Evolutionary conservation across 2,888 invertebrate genomes (phyloP).

Genomic region (Tetheella fluctuosa): DNA sequence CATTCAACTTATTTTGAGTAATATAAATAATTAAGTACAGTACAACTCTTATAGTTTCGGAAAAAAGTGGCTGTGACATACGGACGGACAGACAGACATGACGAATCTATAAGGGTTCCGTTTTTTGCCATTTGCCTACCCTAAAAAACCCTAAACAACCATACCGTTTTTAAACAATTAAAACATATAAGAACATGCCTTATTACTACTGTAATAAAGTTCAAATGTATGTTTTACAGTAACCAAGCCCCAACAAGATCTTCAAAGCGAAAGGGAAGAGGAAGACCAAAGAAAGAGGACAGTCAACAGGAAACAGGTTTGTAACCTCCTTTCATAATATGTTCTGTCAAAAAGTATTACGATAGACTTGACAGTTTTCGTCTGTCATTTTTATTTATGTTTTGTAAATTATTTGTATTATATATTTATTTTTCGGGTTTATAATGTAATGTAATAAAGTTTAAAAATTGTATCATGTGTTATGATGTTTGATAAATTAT

Average conservation of each 20-base stretch:
- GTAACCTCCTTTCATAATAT: slow-evolving; percentile 11
- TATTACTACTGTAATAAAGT: neutral
- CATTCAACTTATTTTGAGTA: too few species aligned
- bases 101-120: too few species aligned
- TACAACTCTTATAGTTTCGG: too few species aligned
- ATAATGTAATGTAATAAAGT: neutral
- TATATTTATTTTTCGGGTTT: neutral
- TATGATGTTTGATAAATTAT: neutral
- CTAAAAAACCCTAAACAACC: too few species aligned
- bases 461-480: neutral
- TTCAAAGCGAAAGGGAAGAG: slow-evolving; percentile 55
- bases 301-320: slow-evolving; percentile 73
- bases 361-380: neutral
- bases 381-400: slow-evolving; percentile 1
- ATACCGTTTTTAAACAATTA: too few species aligned
- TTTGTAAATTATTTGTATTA: neutral
- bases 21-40: too few species aligned
- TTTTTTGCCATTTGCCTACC: too few species aligned
- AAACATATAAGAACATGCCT: too few species aligned
- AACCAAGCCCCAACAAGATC: slow-evolving; percentile 68
- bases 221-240: slow-evolving; percentile 41
- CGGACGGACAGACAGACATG: too few species aligned
- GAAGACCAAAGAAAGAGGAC: slow-evolving; percentile 64
- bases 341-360: slow-evolving; percentile 12
- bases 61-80: too few species aligned